Percentiles rank a stretch among this genome's conserved stretches.
Evolutionary conservation across 2,113 vertebrate genomes (phyloP).

Genomic region (Aix galericulata): DNA sequence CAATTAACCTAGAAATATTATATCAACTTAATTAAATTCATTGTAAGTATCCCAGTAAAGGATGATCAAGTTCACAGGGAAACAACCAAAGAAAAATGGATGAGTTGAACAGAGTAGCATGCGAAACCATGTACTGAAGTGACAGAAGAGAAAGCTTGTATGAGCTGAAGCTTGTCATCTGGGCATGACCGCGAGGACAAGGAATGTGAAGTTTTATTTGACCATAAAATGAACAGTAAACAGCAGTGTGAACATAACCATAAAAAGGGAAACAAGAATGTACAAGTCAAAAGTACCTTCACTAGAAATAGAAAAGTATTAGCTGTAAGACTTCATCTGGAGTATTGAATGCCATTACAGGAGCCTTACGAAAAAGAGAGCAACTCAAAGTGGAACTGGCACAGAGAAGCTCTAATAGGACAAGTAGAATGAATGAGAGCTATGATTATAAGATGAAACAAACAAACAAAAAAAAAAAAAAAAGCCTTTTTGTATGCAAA

Average conservation of each 20-base stretch:
- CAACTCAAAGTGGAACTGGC: background rate
- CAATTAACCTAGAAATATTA: background rate
- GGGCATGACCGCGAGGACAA: background rate
- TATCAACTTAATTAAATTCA: background rate
- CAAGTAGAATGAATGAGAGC: background rate
- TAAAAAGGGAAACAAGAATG: background rate
- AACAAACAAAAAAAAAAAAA: background rate
- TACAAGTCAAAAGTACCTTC: background rate
- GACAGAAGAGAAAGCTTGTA: background rate
- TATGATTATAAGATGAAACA: background rate
- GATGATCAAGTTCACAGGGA: background rate
- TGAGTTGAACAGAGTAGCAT: background rate
- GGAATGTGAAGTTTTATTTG: background rate
- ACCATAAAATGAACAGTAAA: background rate
- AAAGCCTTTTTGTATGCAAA: conserved; percentile 9
- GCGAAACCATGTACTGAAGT: background rate
- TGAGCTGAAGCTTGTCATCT: background rate
- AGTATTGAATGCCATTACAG: accelerated
- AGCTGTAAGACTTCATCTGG: background rate
- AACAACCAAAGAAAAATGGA: background rate
- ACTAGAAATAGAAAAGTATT: background rate
- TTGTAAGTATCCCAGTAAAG: background rate
- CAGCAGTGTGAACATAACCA: background rate
- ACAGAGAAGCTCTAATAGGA: background rate
- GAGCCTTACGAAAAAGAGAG: background rate